Base-by-base conservation (phyloP, 1,140 invertebrate genomes). In the Aphaenogaster rudis region DNA sequence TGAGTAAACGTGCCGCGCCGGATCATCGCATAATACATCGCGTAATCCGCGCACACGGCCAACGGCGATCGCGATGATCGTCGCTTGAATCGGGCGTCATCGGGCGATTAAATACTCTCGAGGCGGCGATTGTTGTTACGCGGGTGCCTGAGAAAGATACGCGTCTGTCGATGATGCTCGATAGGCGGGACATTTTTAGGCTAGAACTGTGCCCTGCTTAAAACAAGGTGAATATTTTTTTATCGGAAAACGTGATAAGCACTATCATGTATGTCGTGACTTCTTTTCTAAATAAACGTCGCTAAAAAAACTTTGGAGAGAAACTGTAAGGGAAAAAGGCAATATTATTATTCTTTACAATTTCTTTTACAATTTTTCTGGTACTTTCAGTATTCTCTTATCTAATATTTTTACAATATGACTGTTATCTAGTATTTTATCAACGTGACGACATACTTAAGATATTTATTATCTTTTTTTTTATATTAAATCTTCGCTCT, bases 1-100 rank as follows among this genome's bases (percentile, higher is more conserved):
- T 79, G 77, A 79, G 48, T 79, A 79, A 79, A 61, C 39, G 21
- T 33, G 57, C 6, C 57, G 15, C 21, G 21, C 21, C 21, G 54
- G 28, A 79, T 50, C n/a, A 64, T 36, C 63, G 63, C 13, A 5
- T 80, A 61, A 52, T 71, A n/a, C 45, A 69, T 7, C 8, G 15
- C 39, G n/a, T 54, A 59, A 77, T 77, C 42, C 33, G 50, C 13
- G 39, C 45, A 59, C 3, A 13, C 7, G 13, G 7, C 1, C 45
- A 52, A 21, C 17, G 33, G 52, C n/a, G 13, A 61, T 74, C 28
- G 61, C 72, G 13, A 50, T 36, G 11, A 74, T 57, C 28, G 17
- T 50, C 39, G 8, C 13, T 45, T 81, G 52, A 50, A 7, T 21
- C 5, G 42, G 5, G 67, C 13, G n/a, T 28, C 28, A 36, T 28